Evolutionary conservation across 2,888 invertebrate genomes (phyloP).

Genomic region (Lepidonotus clava): DNA sequence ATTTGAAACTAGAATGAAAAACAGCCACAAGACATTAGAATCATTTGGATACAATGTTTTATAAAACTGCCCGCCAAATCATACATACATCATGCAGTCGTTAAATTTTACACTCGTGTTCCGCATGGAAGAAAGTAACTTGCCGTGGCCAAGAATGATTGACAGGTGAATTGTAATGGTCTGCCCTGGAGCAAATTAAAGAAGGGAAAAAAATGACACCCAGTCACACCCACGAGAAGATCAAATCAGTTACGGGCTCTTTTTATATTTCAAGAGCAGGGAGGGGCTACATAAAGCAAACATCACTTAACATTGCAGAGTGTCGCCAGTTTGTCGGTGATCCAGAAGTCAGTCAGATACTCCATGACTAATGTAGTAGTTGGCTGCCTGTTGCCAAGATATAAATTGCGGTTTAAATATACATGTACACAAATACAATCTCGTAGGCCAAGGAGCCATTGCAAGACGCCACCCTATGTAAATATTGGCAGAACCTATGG

Average conservation of each 20-base stretch:
- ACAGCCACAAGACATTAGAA: too few relatives aligned
- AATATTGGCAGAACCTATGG: not conserved
- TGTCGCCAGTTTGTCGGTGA: not conserved
- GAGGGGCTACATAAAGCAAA: not conserved
- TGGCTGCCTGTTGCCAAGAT: not conserved
- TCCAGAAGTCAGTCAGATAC: not conserved
- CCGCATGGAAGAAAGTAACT: too few relatives aligned
- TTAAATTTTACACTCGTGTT: too few relatives aligned
- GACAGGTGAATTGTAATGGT: not conserved
- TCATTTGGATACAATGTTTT: too few relatives aligned
- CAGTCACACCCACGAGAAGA: not conserved
- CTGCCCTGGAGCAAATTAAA: slow-evolving; percentile 15
- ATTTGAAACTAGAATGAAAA: too few relatives aligned
- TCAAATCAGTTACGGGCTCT: not conserved
- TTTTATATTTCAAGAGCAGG: not conserved
- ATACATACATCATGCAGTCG: too few relatives aligned
- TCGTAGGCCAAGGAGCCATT: not conserved
- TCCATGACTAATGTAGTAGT: not conserved
- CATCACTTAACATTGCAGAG: not conserved
- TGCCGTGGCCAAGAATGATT: not conserved
- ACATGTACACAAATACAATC: not conserved
- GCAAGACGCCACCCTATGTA: not conserved
- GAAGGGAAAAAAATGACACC: not conserved
- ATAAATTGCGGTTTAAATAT: slow-evolving; percentile 2
- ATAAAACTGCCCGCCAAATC: too few relatives aligned